Base-by-base conservation (phyloP, 2,888 invertebrate species). In the Cerastoderma edule region DNA sequence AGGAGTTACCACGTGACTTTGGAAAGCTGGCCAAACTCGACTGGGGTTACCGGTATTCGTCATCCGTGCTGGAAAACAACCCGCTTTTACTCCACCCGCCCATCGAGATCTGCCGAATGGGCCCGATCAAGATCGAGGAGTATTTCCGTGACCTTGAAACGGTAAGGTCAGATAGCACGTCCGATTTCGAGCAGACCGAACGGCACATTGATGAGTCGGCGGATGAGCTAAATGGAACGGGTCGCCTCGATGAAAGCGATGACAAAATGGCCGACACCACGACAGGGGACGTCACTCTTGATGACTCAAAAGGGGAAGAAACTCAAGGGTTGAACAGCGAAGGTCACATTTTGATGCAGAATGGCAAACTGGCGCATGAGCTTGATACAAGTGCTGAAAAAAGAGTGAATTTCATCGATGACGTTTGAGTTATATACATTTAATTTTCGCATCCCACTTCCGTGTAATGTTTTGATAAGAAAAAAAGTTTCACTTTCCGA, bases 81-180 rank as follows among this genome's bases (percentile, higher is more conserved):
- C 92, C 92, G 0, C 76, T 92, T 27, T 50, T 66, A 32, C 67
- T 80, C 5, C 87, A 87, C 50, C 93, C 93, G 0, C 92, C 93
- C 0, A 67, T 92, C n/a, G 91, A 92, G 48, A 87, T 92, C 13
- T 92, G 92, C 72, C 87, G 88, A 50, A 75, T 85, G 70, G 93
- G 93, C 13, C 87, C 90, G 2, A 79, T 82, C n/a, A 91, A 90
- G 27, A 92, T 93, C 27, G 90, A 88, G 30, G 83, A 85, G 30
- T 92, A 89, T 75, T 82, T 82, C 63, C 67, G 64, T 63, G 78
- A 79, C 30, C 44, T 75, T 27, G 72, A 79, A 32, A 27, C 53
- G 3, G 65, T 75, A 10, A 54, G 74, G 28, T 63, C 67, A 33
- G 39, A 66, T 28, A 68, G 39, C n/a, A 75, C 78, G 1, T 64